These are phyloP conservation scores for Carassius carassius DNA, from an alignment of 2,113 vertebrate species.

Conservation along the genomic window DNA sequence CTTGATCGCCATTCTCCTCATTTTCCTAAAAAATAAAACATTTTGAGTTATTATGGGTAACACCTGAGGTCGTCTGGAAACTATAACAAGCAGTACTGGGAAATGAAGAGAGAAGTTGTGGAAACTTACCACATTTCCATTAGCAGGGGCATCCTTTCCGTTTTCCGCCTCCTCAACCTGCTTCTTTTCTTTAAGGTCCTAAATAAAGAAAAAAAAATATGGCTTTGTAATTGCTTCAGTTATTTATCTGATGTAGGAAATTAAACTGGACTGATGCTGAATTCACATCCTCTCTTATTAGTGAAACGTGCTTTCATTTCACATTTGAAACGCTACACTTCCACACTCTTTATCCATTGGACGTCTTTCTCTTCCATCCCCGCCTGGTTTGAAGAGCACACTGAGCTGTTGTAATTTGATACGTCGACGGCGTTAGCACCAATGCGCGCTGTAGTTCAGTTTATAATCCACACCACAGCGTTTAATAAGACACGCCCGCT, in stretches of 20 bases:
- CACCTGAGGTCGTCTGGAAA: neutral
- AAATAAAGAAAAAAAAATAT: slow-evolving; percentile 32
- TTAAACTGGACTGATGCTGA: neutral
- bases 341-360: slow-evolving; percentile 57
- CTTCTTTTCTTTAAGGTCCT: slow-evolving; percentile 95
- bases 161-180: slow-evolving; percentile 86
- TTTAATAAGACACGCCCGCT: slow-evolving; percentile 51
- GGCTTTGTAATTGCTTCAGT: slow-evolving; percentile 6
- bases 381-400: slow-evolving; percentile 48
- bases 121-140: slow-evolving; percentile 86
- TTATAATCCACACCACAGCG: slow-evolving; percentile 36
- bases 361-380: slow-evolving; percentile 17
- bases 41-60: neutral
- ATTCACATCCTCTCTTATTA: neutral
- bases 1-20: slow-evolving; percentile 72
- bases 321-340: slow-evolving; percentile 59
- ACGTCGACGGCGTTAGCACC: slow-evolving; percentile 45
- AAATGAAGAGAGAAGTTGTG: neutral
- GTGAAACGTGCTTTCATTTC: slow-evolving; percentile 47
- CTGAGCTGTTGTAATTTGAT: slow-evolving; percentile 61
- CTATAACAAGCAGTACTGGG: neutral
- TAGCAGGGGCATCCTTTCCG: slow-evolving; percentile 85
- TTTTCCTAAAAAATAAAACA: slow-evolving; percentile 57
- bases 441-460: slow-evolving; percentile 56
- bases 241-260: neutral